A percentile compares a stretch with the other conserved stretches of the same genome.
Conservation (phyloP, 1,140 invertebrate species). For the Nephotettix cincticeps region DNA sequence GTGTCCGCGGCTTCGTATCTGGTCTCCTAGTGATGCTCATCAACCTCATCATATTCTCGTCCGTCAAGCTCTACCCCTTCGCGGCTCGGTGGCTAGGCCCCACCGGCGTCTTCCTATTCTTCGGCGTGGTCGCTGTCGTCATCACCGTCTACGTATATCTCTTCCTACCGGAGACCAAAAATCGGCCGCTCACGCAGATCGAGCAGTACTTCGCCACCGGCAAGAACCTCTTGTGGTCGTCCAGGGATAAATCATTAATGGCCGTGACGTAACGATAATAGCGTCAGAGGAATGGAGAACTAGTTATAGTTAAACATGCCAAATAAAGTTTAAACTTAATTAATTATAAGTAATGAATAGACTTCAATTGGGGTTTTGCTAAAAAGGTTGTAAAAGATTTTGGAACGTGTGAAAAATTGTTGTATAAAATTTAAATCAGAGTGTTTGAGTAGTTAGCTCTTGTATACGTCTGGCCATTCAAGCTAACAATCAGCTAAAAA, state of each 20-base stretch:
- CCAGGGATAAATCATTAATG: slow-evolving; percentile 25
- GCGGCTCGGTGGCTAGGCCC: slow-evolving; percentile 41
- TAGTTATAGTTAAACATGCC: too few relatives aligned
- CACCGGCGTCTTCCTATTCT: slow-evolving; percentile 39
- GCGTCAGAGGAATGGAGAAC: too few relatives aligned
- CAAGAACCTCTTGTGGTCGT: slow-evolving; percentile 35
- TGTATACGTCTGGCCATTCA: too few relatives aligned
- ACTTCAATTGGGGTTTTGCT: too few relatives aligned
- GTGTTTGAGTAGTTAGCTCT: too few relatives aligned
- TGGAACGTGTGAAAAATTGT: too few relatives aligned
- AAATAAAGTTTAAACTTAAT: too few relatives aligned
- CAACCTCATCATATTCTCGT: slow-evolving; percentile 44
- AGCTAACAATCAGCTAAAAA: too few relatives aligned
- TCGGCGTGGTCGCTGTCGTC: slow-evolving; percentile 49
- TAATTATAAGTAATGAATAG: too few relatives aligned
- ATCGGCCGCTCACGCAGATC: slow-evolving; percentile 53
- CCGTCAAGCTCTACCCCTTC: slow-evolving; percentile 48
- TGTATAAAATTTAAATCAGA: too few relatives aligned
- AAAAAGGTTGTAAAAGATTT: too few relatives aligned
- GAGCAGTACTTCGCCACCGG: slow-evolving; percentile 38
- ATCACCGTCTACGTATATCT: slow-evolving; percentile 49
- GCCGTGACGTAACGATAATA: too few relatives aligned
- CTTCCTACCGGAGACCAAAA: slow-evolving; percentile 57
- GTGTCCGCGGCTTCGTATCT: slow-evolving; percentile 32
- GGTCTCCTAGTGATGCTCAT: slow-evolving; percentile 36